Base-by-base conservation (phyloP, 2,888 invertebrate genomes). In the Petrolisthes manimaculis region DNA sequence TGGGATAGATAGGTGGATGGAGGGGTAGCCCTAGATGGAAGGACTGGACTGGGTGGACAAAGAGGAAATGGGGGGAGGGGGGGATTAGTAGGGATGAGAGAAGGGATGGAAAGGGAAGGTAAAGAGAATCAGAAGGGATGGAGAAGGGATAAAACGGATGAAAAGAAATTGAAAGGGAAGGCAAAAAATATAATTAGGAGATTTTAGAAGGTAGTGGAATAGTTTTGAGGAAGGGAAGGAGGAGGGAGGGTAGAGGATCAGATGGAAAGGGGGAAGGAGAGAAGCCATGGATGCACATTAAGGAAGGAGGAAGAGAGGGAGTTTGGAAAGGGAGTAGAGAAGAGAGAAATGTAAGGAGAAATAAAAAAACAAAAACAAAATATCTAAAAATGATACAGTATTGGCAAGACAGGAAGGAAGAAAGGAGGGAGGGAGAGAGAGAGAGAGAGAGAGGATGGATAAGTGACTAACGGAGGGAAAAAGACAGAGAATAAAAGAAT, bases 291-390 rank as follows among this genome's bases (percentile, higher is more conserved):
- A n/a, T 14, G 74, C 8, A 21, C 6, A 21, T 2, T 12, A 5
- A n/a, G 24, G 18, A 21, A 21, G 56, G 55, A 80, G n/a, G 56
- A 24, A 80, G 80, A 18, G 80, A 80, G 24, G 56, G 80, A 80
- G 51, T 51, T 18, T 18, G 55, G 51, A 51, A 80, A 56, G 51
- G 24, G n/a, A 5, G 24, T 9, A 80, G 24, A 55, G 5, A n/a
- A 80, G n/a, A 37, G 74, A 21, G 24, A 74, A 18, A 61, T 8
- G 8, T 12, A 18, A 74, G 24, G 74, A n/a, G 24, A 3, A 74
- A 21, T 8, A 61, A 61, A 61, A 18, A 18, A 61, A 61, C 9
- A 61, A 61, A 18, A 61, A 61, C 14, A 61, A 61, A 3, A 61
- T 12, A 18, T 9, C 9, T 9, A 18, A 9, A 61, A 18, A 61